Evolutionary conservation across 1,140 invertebrate species (phyloP), one percentile per base, ranked within the genome.

Genomic region (Danaus plexippus): DNA sequence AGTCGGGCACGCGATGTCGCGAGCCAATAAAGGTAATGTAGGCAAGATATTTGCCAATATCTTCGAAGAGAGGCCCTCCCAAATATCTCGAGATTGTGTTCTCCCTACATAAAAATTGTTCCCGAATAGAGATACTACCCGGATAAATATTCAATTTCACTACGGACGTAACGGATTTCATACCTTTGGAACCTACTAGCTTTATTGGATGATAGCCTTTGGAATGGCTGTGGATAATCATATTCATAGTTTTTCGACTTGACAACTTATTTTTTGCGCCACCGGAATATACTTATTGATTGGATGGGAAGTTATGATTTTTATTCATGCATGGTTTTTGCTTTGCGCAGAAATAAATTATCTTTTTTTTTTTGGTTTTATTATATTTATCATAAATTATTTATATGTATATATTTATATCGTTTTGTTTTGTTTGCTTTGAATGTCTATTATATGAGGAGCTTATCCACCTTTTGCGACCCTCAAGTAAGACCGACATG

Each of bases 71-170:
- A 85, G 83, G 81, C 75, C 83, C 79, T 80, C 77, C 77, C 77
- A 72, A 84, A 84, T 84, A 85, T 85, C 75, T 84, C 72, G 72
- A 85, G 77, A 85, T 86, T 80, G 78, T 82, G 74, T 83, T 80
- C 78, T 79, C 80, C 75, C 81, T 80, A 86, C 80, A 85, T 87
- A 87, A 87, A 85, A 85, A 87, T 87, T 84, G 81, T 85, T 85
- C 84, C 76, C 71, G 75, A 82, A 87, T 87, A 81, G 83, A 86
- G 83, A 86, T 85, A 87, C 76, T 87, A 81, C 74, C 79, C 81
- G 80, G 84, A 87, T 87, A 87, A 87, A 85, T 87, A 85, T 87
- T 87, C 84, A 87, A 87, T 87, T 87, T 84, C 77, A 80, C 69
- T 81, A 78, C 75, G 81, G 80, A 82, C 81, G 84, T 81, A 78